These are phyloP conservation scores for Altica lythri DNA, from an alignment of 2,888 invertebrate species.

Conservation along the genomic window DNA sequence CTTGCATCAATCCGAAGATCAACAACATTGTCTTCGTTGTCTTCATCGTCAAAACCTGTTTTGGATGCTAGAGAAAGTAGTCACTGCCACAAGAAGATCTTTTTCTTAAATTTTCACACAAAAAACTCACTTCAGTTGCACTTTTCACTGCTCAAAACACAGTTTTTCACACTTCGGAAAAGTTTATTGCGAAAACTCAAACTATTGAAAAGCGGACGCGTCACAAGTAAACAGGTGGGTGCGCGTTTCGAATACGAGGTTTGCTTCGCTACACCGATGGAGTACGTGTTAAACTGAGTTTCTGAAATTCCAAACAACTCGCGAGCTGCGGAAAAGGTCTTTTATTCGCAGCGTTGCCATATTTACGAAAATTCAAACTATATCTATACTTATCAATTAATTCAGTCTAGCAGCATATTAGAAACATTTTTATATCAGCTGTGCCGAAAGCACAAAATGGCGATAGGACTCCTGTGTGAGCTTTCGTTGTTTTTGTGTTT, in stretches of 20 bases:
- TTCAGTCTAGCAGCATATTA: no score
- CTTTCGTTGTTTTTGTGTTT: no score
- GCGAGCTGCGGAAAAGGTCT: constrained; percentile 11
- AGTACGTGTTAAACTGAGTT: constrained; percentile 22
- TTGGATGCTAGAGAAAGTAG: constrained; percentile 14
- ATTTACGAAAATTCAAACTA: background rate
- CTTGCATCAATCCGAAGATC: constrained; percentile 21
- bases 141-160: constrained; percentile 8
- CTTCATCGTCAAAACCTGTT: constrained; percentile 22
- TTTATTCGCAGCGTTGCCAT: constrained; percentile 9
- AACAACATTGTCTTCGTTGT: constrained; percentile 15
- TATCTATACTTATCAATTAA: no score
- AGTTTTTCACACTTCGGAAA: constrained; percentile 8
- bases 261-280: background rate
- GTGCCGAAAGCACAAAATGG: no score
- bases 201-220: constrained; percentile 12
- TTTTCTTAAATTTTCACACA: constrained; percentile 4
- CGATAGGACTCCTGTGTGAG: no score
- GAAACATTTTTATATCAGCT: no score
- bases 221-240: constrained; percentile 22
- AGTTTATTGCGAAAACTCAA: background rate
- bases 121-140: constrained; percentile 10
- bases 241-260: constrained; percentile 9
- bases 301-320: constrained; percentile 20
- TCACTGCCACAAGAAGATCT: constrained; percentile 9